Conservation (phyloP, 2,113 vertebrate genomes). For the Echinops telfairi region DNA sequence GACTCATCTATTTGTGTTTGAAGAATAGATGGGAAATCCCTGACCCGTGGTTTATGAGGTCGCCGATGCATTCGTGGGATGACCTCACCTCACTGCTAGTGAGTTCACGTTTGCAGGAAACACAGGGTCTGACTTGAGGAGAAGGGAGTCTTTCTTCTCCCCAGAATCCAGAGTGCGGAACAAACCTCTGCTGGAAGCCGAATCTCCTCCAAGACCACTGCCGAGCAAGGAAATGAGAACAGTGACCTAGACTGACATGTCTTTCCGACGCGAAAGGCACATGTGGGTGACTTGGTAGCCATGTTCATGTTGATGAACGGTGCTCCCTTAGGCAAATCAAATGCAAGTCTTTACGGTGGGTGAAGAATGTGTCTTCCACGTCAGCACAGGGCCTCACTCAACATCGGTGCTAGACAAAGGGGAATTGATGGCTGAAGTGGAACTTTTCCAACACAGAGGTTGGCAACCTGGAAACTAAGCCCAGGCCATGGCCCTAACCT, state of each 20-base stretch:
- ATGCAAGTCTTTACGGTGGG: background rate
- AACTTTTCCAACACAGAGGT: background rate
- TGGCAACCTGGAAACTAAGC: background rate
- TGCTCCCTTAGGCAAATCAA: background rate
- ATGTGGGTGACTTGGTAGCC: background rate
- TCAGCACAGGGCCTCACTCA: background rate
- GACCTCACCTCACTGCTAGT: background rate
- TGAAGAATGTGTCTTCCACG: background rate
- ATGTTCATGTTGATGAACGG: background rate
- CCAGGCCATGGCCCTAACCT: background rate
- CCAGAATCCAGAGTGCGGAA: background rate
- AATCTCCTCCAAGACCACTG: background rate
- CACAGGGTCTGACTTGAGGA: background rate
- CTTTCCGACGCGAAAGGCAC: background rate
- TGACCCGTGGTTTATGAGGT: constrained; percentile 4
- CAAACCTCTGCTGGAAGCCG: accelerated
- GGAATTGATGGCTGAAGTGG: background rate
- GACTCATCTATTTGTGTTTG: constrained; percentile 47
- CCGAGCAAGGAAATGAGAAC: background rate
- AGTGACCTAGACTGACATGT: background rate
- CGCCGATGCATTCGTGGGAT: background rate
- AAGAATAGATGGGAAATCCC: constrained; percentile 54
- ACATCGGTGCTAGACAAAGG: background rate
- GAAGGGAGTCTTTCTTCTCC: background rate
- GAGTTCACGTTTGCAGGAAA: background rate